phyloP scores from a whole-genome alignment of 2,113 vertebrate species.

The Scortum barcoo region DNA sequence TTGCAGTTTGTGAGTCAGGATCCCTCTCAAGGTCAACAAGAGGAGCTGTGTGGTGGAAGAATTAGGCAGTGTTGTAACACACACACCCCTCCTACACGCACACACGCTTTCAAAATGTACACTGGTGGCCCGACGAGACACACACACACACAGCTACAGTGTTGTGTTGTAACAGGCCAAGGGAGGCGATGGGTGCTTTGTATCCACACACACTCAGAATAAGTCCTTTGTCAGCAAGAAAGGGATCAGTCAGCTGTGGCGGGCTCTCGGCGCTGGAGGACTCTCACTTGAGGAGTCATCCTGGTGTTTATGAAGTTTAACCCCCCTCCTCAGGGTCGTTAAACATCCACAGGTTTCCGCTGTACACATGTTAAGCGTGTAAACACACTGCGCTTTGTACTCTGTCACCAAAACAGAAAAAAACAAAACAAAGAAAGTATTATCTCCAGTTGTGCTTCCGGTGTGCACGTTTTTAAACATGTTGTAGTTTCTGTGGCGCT shows the following conservation, averaged over 20 bases:
- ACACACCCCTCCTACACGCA: constrained; percentile 3
- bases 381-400: no score
- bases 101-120: constrained; percentile 48
- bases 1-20: constrained; percentile 76
- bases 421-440: no score
- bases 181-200: constrained; percentile 60
- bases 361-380: neutral
- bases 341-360: constrained; percentile 10
- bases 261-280: constrained; percentile 25
- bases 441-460: no score
- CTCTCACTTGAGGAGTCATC: constrained; percentile 19
- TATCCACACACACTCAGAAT: constrained; percentile 52
- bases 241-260: constrained; percentile 58
- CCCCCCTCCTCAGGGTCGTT: neutral
- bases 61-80: constrained; percentile 49
- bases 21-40: constrained; percentile 77
- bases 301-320: constrained; percentile 4
- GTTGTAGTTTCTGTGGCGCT: neutral
- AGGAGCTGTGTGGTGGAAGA: constrained; percentile 45
- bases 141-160: constrained; percentile 20
- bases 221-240: constrained; percentile 66
- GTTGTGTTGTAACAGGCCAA: constrained; percentile 63
- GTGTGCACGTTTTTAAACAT: neutral
- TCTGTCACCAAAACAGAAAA: neutral
- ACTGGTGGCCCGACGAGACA: constrained; percentile 12